Percentiles rank a stretch among this genome's conserved stretches.
Evolutionary conservation across 2,113 vertebrate genomes (phyloP).

Genomic region (Pachycephala philippinensis): DNA sequence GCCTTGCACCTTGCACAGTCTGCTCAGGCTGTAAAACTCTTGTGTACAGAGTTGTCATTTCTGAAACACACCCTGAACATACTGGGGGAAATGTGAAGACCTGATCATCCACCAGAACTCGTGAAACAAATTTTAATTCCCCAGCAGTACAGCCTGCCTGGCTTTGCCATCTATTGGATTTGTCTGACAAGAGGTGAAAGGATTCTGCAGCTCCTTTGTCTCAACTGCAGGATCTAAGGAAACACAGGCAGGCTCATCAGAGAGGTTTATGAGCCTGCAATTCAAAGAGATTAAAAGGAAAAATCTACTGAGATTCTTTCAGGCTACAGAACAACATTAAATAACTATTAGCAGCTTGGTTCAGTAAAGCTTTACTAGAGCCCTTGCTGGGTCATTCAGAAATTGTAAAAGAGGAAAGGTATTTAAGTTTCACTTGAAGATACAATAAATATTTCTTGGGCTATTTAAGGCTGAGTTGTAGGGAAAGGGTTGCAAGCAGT

Average conservation of each 20-base stretch:
- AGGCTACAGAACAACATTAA: slow-evolving; percentile 80
- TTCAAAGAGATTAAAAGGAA: slow-evolving; percentile 80
- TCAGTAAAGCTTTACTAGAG: slow-evolving; percentile 77
- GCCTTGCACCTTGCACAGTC: neutral
- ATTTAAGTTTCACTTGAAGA: slow-evolving; percentile 75
- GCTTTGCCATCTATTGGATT: slow-evolving; percentile 69
- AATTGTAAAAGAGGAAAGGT: slow-evolving; percentile 71
- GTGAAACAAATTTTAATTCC: slow-evolving; percentile 52
- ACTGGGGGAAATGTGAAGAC: neutral
- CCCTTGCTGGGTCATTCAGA: slow-evolving; percentile 79
- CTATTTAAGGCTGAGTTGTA: slow-evolving; percentile 58
- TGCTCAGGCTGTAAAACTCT: neutral
- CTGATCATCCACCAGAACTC: slow-evolving; percentile 25
- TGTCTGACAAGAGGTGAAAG: slow-evolving; percentile 75
- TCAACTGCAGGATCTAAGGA: slow-evolving; percentile 75
- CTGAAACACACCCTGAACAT: neutral
- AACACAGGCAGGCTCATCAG: slow-evolving; percentile 77
- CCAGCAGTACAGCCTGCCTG: slow-evolving; percentile 50
- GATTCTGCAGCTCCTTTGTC: slow-evolving; percentile 77
- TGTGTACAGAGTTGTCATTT: neutral
- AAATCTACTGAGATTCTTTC: slow-evolving; percentile 78
- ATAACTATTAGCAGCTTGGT: slow-evolving; percentile 79
- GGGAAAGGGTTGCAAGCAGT: slow-evolving; percentile 4
- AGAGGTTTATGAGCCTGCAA: slow-evolving; percentile 78
- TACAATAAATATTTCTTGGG: slow-evolving; percentile 78